Percentiles rank a stretch among this genome's conserved stretches.
Evolutionary conservation across 1,140 invertebrate species (phyloP).

Genomic region (Cyclargus thomasi): DNA sequence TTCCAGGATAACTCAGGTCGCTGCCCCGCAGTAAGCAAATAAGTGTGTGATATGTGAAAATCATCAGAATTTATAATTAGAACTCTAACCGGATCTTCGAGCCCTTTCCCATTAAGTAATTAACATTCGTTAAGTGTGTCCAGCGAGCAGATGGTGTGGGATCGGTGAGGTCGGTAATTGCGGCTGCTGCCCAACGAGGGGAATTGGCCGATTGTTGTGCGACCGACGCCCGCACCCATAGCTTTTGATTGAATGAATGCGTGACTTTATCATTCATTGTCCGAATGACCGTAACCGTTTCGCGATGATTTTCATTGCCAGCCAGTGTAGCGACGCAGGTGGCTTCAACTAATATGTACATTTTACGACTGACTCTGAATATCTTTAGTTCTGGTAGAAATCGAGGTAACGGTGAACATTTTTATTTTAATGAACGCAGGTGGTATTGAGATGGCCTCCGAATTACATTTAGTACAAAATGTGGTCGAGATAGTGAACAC

Average conservation of each 20-base stretch:
- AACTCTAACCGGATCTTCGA: background rate
- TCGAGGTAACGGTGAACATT: too few relatives aligned
- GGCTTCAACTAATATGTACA: background rate
- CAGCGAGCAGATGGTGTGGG: background rate
- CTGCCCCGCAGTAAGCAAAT: background rate
- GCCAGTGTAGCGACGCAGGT: background rate
- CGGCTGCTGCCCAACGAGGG: slow-evolving; percentile 68
- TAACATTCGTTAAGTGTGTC: slow-evolving; percentile 11
- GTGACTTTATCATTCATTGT: slow-evolving; percentile 56
- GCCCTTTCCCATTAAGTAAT: slow-evolving; percentile 8
- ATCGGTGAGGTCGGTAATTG: slow-evolving; percentile 61
- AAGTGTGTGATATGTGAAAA: background rate
- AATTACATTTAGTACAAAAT: too few relatives aligned
- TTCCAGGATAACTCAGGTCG: background rate
- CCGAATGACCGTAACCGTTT: slow-evolving; percentile 53
- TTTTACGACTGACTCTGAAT: too few relatives aligned
- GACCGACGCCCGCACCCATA: slow-evolving; percentile 66
- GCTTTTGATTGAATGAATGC: slow-evolving; percentile 70
- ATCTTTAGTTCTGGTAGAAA: too few relatives aligned
- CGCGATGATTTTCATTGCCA: slow-evolving; percentile 24
- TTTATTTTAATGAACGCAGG: too few relatives aligned
- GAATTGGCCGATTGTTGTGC: slow-evolving; percentile 73
- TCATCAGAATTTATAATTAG: slow-evolving; percentile 5
- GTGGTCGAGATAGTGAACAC: too few relatives aligned
- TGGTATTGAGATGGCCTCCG: too few relatives aligned